Evolutionary conservation across 2,113 vertebrate species (phyloP), one percentile per base, ranked within the genome.

Genomic region (Mandrillus leucophaeus): DNA sequence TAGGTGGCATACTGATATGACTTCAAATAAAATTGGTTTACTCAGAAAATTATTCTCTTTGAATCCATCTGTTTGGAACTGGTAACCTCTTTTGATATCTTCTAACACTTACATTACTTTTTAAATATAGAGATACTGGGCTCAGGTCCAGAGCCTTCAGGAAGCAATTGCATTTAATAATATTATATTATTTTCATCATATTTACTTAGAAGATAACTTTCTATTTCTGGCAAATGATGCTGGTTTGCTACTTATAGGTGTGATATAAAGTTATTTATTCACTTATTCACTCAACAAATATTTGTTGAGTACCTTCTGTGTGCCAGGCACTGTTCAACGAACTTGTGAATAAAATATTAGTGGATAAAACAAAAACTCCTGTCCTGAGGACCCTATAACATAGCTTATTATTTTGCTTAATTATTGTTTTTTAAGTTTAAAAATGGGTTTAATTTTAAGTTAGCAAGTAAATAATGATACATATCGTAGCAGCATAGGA

Each of bases 371-470:
- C 68, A 68, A 93, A 80, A 83, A 59, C 57, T 14, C 3, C 40
- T 72, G 23, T 82, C 59, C 50, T 73, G 55, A 90, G n/a, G 16
- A 57, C 40, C 27, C 43, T 85, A 25, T 30, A 38, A 43, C 30
- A 80, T 72, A 64, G 45, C 48, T 78, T 70, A 59, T 70, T 86
- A 32, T 38, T 91, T 68, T 68, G 32, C 73, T 83, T 45, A 35
- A 83, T 79, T 68, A 32, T 55, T 82, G 17, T 35, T 38, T 93
- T 86, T 86, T 45, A 73, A 64, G 20, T 90, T 80, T 59, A 78
- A 96, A 93, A 90, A 90, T 32, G 38, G 30, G 5, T 35, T 90
- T 61, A 90, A 14, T 85, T 72, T 90, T 64, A 55, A 96, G 30
- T 18, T 73, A 72, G 18, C 50, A 70, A 78, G 12, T 27, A 40